A percentile compares a stretch with the other conserved stretches of the same genome.
Conservation (phyloP, 2,888 invertebrate species). For the Sphaerophoria rueppellii region DNA sequence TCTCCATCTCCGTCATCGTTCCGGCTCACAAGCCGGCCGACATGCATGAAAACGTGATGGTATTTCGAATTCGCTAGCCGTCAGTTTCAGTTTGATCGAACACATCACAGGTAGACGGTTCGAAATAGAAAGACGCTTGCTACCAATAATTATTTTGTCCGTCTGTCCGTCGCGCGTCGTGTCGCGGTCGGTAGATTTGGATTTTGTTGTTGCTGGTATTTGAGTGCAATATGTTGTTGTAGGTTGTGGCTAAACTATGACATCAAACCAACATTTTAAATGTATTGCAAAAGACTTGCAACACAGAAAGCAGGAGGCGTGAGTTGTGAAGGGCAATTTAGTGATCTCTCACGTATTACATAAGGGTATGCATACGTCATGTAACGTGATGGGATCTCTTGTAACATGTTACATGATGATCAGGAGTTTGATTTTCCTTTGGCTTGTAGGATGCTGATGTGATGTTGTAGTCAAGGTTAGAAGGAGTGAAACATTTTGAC, state of each 20-base stretch:
- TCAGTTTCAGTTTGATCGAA: constrained; percentile 73
- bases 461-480: no score
- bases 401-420: constrained; percentile 73
- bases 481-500: no score
- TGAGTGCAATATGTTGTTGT: constrained; percentile 24
- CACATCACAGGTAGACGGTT: constrained; percentile 64
- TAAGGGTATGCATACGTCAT: constrained; percentile 71
- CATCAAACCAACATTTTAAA: constrained; percentile 30
- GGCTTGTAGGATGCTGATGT: no score
- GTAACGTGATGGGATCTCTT: constrained; percentile 70
- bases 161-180: constrained; percentile 39
- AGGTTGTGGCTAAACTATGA: constrained; percentile 60
- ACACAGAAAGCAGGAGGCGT: constrained; percentile 3
- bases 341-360: constrained; percentile 72
- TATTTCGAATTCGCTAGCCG: constrained; percentile 72
- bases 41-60: constrained; percentile 69
- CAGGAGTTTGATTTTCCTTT: constrained; percentile 48
- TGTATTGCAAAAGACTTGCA: background rate
- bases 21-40: background rate
- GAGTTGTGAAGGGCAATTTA: constrained; percentile 57
- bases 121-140: constrained; percentile 52
- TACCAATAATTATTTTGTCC: constrained; percentile 73
- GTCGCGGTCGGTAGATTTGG: background rate
- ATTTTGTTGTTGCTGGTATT: constrained; percentile 8
- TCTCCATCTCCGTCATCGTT: no score